These are phyloP conservation scores for Passer montanus DNA, from an alignment of 2,113 vertebrate genomes.

Conservation along the genomic window DNA sequence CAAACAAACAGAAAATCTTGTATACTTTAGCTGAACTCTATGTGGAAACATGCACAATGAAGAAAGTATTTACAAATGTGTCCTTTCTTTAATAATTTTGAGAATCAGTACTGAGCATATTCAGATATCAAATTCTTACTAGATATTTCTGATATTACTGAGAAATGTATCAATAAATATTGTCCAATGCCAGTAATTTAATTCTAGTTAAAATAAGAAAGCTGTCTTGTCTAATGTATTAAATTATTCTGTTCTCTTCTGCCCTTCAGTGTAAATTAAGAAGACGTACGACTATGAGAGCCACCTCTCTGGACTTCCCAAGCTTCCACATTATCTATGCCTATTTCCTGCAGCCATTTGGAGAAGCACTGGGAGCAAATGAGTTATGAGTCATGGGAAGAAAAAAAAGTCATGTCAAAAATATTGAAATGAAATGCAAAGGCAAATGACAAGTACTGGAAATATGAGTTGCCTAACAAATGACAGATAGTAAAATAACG, in stretches of 20 bases:
- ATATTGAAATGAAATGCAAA: constrained; percentile 48
- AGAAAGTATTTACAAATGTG: background rate
- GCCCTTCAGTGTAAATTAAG: constrained; percentile 24
- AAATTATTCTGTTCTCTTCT: background rate
- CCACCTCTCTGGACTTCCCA: background rate
- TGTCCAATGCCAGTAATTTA: background rate
- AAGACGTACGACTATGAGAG: background rate
- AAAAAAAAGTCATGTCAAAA: constrained; percentile 23
- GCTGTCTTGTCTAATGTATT: background rate
- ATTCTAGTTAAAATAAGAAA: constrained; percentile 9
- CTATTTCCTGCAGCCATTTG: constrained; percentile 10
- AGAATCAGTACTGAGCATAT: background rate
- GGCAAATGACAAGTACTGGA: constrained; percentile 33
- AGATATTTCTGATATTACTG: background rate
- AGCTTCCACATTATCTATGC: background rate
- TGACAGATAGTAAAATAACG: background rate
- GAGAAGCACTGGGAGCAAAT: constrained; percentile 18
- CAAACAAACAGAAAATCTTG: background rate
- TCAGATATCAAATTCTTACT: background rate
- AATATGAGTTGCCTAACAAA: constrained; percentile 26
- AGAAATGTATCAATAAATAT: background rate
- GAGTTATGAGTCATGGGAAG: constrained; percentile 34
- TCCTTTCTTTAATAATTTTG: background rate
- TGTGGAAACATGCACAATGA: background rate
- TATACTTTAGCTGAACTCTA: background rate